A percentile compares a stretch with the other conserved stretches of the same genome.
Evolutionary conservation across 2,113 vertebrate genomes (phyloP).

Genomic region (Hyperopisus bebe): DNA sequence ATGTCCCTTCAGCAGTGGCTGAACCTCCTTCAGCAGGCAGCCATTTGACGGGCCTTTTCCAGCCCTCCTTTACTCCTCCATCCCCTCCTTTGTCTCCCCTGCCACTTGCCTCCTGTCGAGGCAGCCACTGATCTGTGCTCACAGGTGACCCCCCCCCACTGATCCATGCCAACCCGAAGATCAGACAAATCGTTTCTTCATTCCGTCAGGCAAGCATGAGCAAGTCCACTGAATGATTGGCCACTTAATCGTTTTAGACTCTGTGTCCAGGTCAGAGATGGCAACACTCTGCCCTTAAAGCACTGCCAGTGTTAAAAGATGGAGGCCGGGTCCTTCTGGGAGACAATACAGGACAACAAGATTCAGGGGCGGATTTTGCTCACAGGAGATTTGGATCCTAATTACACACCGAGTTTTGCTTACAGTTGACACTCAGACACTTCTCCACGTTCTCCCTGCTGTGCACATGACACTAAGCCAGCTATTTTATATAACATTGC

Average conservation of each 20-base stretch:
- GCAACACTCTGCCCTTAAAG: neutral
- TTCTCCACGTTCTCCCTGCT: neutral
- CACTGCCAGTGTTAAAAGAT: neutral
- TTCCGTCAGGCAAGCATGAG: neutral
- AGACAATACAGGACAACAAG: neutral
- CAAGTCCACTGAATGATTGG: neutral
- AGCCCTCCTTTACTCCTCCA: neutral
- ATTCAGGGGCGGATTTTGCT: neutral
- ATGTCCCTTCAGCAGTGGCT: neutral
- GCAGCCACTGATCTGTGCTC: conserved; percentile 19
- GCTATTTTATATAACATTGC: neutral
- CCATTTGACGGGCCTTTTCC: neutral
- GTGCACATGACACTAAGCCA: neutral
- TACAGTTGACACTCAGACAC: neutral
- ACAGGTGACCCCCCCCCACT: neutral
- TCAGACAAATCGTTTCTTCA: neutral
- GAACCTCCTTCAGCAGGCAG: neutral
- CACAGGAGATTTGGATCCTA: neutral
- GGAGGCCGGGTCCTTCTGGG: neutral
- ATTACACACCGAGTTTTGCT: neutral
- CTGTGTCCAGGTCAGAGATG: neutral
- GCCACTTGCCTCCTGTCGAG: neutral
- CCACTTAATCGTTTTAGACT: neutral
- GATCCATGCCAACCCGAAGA: neutral
- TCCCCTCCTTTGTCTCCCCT: neutral